These are phyloP conservation scores for Lycophotia porphyrea DNA, from an alignment of 2,888 invertebrate genomes.

Conservation along the genomic window DNA sequence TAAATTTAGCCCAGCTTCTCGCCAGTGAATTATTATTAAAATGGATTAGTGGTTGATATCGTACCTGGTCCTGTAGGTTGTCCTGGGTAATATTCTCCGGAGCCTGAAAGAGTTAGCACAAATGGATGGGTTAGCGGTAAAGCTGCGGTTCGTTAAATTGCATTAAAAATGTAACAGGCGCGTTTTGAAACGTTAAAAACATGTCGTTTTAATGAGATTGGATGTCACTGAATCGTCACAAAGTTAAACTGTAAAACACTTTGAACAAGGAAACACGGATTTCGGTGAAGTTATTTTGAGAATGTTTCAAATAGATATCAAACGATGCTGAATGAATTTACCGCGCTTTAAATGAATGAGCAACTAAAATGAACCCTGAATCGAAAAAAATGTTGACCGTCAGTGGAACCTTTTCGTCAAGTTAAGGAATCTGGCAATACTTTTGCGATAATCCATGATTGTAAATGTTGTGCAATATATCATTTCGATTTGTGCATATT, in stretches of 20 bases:
- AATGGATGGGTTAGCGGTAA: conserved; percentile 43
- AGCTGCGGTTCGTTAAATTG: conserved; percentile 37
- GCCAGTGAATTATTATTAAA: not conserved
- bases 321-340: not conserved
- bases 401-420: not conserved
- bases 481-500: not conserved
- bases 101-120: conserved; percentile 63
- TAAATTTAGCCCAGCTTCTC: not conserved
- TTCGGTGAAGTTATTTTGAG: not conserved
- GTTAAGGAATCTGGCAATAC: not conserved
- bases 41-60: conserved; percentile 26
- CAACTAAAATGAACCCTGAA: not conserved
- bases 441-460: not conserved
- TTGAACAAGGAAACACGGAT: not conserved
- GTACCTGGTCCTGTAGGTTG: conserved; percentile 61
- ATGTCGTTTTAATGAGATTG: conserved; percentile 9
- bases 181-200: not conserved
- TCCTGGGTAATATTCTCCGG: conserved; percentile 62
- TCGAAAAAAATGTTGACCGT: not conserved
- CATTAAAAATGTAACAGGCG: conserved; percentile 48
- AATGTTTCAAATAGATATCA: not conserved
- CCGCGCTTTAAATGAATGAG: conserved; percentile 7
- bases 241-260: not conserved
- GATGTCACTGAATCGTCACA: not conserved
- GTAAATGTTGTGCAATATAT: not conserved